Conservation (phyloP, 2,113 vertebrate species). For the Semnornis frantzii region DNA sequence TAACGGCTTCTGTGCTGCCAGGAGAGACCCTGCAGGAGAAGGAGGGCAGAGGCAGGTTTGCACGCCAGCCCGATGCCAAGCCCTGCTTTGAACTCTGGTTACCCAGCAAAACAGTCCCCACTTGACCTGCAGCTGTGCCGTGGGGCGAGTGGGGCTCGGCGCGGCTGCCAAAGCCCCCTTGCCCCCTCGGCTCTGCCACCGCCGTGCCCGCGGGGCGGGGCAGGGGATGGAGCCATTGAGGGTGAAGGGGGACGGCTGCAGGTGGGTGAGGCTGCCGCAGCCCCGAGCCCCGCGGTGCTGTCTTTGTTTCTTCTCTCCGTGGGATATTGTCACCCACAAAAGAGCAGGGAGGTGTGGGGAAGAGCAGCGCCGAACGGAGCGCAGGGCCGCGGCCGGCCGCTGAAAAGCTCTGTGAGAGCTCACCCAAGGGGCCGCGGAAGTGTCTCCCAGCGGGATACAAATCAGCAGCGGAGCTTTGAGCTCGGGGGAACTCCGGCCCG, state of each 20-base stretch:
- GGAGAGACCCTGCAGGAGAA: neutral
- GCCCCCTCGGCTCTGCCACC: neutral
- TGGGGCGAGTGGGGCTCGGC: neutral
- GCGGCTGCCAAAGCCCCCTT: neutral
- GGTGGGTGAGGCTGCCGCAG: conserved; percentile 21
- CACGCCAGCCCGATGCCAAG: neutral
- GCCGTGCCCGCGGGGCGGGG: neutral
- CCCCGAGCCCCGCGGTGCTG: neutral
- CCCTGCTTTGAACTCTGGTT: neutral
- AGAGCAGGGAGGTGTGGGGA: neutral
- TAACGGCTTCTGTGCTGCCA: neutral
- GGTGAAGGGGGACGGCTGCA: neutral
- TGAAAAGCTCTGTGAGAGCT: conserved; percentile 58
- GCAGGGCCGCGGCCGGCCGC: neutral
- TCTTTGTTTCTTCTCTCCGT: conserved; percentile 44
- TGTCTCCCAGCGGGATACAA: conserved; percentile 57
- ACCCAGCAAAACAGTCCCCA: neutral
- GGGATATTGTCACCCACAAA: conserved; percentile 59
- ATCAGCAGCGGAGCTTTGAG: conserved; percentile 65
- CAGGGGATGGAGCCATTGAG: neutral
- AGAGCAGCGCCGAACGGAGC: neutral
- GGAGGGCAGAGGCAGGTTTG: neutral
- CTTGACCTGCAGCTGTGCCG: neutral
- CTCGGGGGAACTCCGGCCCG: conserved; percentile 44
- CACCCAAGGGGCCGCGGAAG: conserved; percentile 44